phyloP scores from a whole-genome alignment of 2,888 invertebrate genomes.

The Zygothrica quintamaculata region DNA sequence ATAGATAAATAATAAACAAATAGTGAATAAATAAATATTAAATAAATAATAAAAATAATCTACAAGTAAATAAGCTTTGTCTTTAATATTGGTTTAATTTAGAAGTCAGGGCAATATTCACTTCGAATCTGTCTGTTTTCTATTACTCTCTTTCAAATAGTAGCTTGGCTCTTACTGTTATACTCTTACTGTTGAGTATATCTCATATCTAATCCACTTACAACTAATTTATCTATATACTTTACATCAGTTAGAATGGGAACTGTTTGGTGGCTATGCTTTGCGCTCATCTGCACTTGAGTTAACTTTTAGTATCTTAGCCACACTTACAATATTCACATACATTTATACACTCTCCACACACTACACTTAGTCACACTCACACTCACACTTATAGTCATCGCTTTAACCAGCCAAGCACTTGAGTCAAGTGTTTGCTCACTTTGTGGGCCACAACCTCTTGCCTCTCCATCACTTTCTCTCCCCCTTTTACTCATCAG shows the following conservation, averaged over 20 bases:
- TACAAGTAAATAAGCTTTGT: no score
- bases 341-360: conserved; percentile 31
- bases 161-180: no score
- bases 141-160: no score
- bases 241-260: conserved; percentile 19
- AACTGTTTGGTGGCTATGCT: conserved; percentile 43
- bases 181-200: not conserved
- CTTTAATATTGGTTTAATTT: no score
- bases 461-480: conserved; percentile 10
- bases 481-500: conserved; percentile 12
- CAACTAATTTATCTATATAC: conserved; percentile 38
- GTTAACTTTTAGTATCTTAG: conserved; percentile 51
- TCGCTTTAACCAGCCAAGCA: conserved; percentile 70
- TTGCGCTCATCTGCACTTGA: conserved; percentile 48
- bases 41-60: no score
- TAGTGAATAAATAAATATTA: no score
- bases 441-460: conserved; percentile 67
- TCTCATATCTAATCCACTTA: conserved; percentile 32
- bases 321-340: conserved; percentile 20
- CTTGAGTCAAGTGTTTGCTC: conserved; percentile 78
- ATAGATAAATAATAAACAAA: no score
- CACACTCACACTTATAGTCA: conserved; percentile 34
- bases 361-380: conserved; percentile 7
- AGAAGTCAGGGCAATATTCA: no score
- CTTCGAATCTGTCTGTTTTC: no score